phyloP scores from a whole-genome alignment of 2,113 vertebrate species.

The Mormoops blainvillei region DNA sequence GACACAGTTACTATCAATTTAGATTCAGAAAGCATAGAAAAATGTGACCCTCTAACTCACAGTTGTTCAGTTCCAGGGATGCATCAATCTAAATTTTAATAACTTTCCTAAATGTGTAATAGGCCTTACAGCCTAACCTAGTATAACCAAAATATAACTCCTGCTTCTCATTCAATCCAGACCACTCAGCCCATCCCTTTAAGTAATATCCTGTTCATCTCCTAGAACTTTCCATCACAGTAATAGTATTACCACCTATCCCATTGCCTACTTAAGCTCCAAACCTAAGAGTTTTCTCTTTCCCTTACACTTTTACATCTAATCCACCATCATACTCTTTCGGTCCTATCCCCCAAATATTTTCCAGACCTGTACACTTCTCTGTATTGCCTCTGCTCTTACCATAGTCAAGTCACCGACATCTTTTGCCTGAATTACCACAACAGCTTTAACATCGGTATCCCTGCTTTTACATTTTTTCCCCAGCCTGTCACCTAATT shows the following conservation, averaged over 20 bases:
- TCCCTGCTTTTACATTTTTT: not conserved
- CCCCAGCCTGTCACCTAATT: not conserved
- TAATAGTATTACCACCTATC: not conserved
- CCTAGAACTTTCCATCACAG: not conserved
- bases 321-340: not conserved
- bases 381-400: not conserved
- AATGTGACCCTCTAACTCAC: not conserved
- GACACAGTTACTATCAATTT: not conserved
- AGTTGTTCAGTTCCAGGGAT: not conserved
- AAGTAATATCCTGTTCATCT: not conserved
- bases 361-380: not conserved
- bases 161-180: not conserved
- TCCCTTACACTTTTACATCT: not conserved
- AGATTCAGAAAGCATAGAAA: not conserved
- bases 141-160: not conserved
- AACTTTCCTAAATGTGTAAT: not conserved
- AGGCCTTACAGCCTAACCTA: not conserved
- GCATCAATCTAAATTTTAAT: not conserved
- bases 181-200: not conserved
- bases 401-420: not conserved
- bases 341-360: not conserved
- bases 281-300: not conserved
- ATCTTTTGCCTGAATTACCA: not conserved
- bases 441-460: not conserved
- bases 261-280: not conserved